Evolutionary conservation across 2,888 invertebrate species (phyloP).

Genomic region (Harpagoxenus sublaevis): DNA sequence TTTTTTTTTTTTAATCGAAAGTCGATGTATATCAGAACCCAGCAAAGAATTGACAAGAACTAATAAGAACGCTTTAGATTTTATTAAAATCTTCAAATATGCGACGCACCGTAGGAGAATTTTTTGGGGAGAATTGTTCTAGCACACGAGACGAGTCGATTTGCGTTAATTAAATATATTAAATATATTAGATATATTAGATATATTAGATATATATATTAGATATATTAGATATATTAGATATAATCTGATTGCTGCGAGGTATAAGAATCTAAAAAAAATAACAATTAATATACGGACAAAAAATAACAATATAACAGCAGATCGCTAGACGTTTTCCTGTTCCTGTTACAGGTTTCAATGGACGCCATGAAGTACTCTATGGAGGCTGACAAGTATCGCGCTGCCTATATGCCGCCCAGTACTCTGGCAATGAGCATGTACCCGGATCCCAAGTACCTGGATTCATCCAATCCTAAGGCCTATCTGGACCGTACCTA

Average conservation of each 20-base stretch:
- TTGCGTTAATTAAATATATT: background rate
- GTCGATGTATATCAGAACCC: background rate
- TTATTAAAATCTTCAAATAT: background rate
- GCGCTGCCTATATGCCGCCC: slow-evolving; percentile 90
- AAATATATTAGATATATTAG: background rate
- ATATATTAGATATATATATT: background rate
- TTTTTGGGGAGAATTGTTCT: background rate
- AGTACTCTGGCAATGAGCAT: slow-evolving; percentile 90
- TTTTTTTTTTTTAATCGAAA: background rate
- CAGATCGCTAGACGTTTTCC: slow-evolving; percentile 30
- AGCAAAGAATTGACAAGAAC: background rate
- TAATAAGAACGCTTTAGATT: background rate
- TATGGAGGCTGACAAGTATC: slow-evolving; percentile 92
- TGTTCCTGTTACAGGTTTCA: slow-evolving; percentile 89
- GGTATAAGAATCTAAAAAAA: slow-evolving; percentile 2
- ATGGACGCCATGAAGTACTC: slow-evolving; percentile 94
- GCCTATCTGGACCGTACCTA: slow-evolving; percentile 89
- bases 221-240: background rate
- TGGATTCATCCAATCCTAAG: slow-evolving; percentile 87
- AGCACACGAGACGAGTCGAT: background rate
- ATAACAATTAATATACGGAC: background rate
- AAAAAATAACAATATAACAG: background rate
- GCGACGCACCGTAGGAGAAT: too few relatives aligned
- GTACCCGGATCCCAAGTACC: slow-evolving; percentile 91
- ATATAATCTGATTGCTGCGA: background rate